Conservation (phyloP, 2,113 vertebrate genomes). For the Macaca fascicularis region T2T-MFA8v1.1 NC_088387.1:60960501-60961000, state of each 20-base stretch:
- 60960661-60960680: not conserved
- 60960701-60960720: constrained; percentile 28
- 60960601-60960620: constrained; percentile 36
- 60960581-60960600: not conserved
- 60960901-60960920: too few relatives aligned
- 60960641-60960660: not conserved
- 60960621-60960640: not conserved
- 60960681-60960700: constrained; percentile 2
- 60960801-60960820: not conserved
- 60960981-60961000: too few relatives aligned
- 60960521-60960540: not conserved
- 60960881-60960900: not conserved
- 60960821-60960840: not conserved
- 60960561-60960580: constrained; percentile 1
- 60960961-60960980: too few relatives aligned
- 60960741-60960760: not conserved
- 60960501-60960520: not conserved
- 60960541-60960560: not conserved
- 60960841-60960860: constrained; percentile 35
- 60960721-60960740: not conserved
- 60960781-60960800: not conserved
- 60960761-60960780: not conserved
- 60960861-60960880: not conserved
- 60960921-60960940: too few relatives aligned
- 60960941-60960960: too few relatives aligned